These are phyloP conservation scores for Parotia lawesii DNA, from an alignment of 2,113 vertebrate species.

Conservation along the genomic window DNA sequence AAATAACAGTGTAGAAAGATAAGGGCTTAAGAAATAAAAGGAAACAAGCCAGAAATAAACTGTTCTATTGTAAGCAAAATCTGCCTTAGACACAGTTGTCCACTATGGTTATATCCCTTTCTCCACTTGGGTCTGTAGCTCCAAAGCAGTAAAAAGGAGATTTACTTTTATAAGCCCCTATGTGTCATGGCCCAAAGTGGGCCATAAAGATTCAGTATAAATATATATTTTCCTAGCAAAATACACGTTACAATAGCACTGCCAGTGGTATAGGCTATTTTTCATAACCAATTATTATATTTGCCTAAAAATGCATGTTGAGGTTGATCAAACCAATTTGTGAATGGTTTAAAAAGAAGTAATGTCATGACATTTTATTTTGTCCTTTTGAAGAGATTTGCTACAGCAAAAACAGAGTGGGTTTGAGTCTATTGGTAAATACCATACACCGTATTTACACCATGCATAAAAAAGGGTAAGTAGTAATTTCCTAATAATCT, in stretches of 20 bases:
- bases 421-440: neutral
- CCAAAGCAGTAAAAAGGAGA: neutral
- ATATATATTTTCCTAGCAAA: neutral
- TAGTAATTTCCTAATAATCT: neutral
- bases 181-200: neutral
- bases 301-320: neutral
- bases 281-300: neutral
- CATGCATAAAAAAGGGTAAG: fast-evolving
- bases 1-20: neutral
- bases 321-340: neutral
- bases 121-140: neutral
- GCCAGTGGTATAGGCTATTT: neutral
- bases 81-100: neutral
- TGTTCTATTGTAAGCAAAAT: neutral
- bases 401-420: neutral
- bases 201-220: neutral
- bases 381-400: neutral
- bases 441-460: neutral
- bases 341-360: neutral
- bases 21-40: neutral
- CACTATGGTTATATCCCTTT: neutral
- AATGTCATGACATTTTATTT: neutral
- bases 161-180: neutral
- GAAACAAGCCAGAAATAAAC: neutral
- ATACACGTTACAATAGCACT: neutral